Evolutionary conservation across 2,797 vertebrate genomes (phyloP), one percentile per base, ranked within the genome.

Genomic region (Phrynocephalus vlangalii): DNA sequence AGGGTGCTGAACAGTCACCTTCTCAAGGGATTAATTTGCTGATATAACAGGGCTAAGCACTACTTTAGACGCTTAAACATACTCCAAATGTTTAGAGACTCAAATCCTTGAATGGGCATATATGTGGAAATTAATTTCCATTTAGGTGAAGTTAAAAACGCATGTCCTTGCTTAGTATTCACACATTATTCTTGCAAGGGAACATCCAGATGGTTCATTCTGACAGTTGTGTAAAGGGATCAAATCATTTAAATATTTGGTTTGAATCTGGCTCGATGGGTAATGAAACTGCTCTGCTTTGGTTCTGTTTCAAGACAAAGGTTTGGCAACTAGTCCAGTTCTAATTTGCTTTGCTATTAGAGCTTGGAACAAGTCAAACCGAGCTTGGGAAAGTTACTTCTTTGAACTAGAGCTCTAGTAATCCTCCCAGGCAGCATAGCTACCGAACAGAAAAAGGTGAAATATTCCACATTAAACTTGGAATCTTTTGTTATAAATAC

Each of bases 11-110:
- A 56, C 56, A 91, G 77, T 63, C 90, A 30, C 20, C 10, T 15
- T 79, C 86, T 79, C 79, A 79, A 75, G 91, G 91, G 93, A 95
- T 91, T 89, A 91, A 95, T 94, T 95, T 91, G 92, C 79, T 91
- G 78, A 91, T 91, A 92, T 70, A 75, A 90, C 90, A 73, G 85
- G 18, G 60, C n/a, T 79, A 89, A 90, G 73, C 72, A 89, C 81
- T 83, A 91, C 82, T 91, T 89, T 91, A 91, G 94, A 91, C 91
- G 33, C 89, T 94, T 88, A 86, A 94, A 88, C 88, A 52, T 85
- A 90, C 79, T 56, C 94, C 83, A 81, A 92, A 76, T 91, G 88
- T 87, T 88, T 86, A 94, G 56, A 56, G 85, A 91, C 18, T 75
- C 78, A 68, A 88, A 91, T 77, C 38, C 82, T 82, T 1, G 79